These are phyloP conservation scores for Amphipoea oculea DNA, from an alignment of 2,888 invertebrate species.

Conservation along the genomic window DNA sequence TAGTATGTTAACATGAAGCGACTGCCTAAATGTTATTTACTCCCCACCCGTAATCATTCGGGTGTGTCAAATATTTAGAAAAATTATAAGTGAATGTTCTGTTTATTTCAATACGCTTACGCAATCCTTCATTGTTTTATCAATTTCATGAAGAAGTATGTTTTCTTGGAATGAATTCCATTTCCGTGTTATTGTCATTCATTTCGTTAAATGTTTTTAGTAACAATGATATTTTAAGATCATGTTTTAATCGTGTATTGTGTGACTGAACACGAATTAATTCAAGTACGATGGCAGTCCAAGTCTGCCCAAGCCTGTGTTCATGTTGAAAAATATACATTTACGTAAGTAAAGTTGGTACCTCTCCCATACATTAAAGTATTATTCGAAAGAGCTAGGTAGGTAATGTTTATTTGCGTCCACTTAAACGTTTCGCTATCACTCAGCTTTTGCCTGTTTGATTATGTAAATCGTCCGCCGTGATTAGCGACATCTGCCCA, in stretches of 20 bases:
- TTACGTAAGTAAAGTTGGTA: background rate
- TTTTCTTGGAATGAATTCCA: conserved; percentile 47
- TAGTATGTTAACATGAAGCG: no score
- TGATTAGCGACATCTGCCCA: conserved; percentile 85
- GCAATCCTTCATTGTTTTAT: conserved; percentile 48
- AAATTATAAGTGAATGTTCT: conserved; percentile 23
- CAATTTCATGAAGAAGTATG: conserved; percentile 34
- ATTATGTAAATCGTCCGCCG: conserved; percentile 58
- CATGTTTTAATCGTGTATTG: conserved; percentile 14
- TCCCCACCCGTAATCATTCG: conserved; percentile 25
- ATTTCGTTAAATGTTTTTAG: conserved; percentile 33
- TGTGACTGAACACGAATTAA: background rate
- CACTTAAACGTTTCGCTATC: conserved; percentile 27
- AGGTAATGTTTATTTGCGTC: conserved; percentile 15
- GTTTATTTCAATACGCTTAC: conserved; percentile 50
- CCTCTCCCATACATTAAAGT: conserved; percentile 3
- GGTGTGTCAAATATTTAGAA: conserved; percentile 39
- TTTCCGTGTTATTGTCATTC: conserved; percentile 47
- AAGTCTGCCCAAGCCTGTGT: background rate
- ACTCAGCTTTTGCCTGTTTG: conserved; percentile 49
- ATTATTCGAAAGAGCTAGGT: conserved; percentile 4
- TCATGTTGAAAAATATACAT: background rate
- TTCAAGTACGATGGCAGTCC: background rate
- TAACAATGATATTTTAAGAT: conserved; percentile 22
- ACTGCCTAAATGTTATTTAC: conserved; percentile 24